Evolutionary conservation across 2,113 vertebrate species (phyloP).

Genomic region (Corythornis vintsioides): DNA sequence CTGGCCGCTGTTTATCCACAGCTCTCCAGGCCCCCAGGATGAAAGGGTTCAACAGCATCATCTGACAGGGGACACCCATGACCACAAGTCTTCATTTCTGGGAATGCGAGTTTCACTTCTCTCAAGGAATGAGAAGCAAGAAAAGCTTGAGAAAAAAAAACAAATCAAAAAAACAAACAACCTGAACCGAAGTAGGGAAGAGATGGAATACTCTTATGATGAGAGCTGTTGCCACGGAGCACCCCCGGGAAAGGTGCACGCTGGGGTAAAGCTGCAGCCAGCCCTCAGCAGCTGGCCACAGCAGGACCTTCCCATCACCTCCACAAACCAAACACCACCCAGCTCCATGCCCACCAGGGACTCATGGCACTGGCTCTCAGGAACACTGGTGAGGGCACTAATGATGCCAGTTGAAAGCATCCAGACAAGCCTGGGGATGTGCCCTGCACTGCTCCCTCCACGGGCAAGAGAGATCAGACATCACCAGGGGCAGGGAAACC

Average conservation of each 20-base stretch:
- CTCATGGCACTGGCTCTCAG: neutral
- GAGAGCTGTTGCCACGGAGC: neutral
- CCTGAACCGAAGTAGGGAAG: neutral
- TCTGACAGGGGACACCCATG: slow-evolving; percentile 43
- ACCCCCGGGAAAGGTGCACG: rapidly evolving
- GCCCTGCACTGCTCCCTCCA: neutral
- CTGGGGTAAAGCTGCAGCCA: neutral
- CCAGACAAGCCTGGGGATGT: neutral
- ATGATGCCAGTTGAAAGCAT: neutral
- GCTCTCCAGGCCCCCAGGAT: neutral
- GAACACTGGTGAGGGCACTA: neutral
- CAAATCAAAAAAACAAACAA: too few relatives aligned
- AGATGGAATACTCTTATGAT: neutral
- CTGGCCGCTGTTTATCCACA: neutral
- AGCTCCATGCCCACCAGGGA: neutral
- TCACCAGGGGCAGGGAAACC: neutral
- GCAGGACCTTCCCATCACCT: neutral
- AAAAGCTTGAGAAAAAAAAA: neutral
- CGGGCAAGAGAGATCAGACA: neutral
- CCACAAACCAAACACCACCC: rapidly evolving
- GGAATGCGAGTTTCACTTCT: slow-evolving; percentile 47
- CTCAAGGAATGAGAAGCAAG: neutral
- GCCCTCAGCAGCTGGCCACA: neutral
- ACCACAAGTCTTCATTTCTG: slow-evolving; percentile 11
- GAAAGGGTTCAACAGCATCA: slow-evolving; percentile 19